Evolutionary conservation across 2,797 vertebrate species (phyloP).

Genomic region (Leptoclinus maculatus): DNA sequence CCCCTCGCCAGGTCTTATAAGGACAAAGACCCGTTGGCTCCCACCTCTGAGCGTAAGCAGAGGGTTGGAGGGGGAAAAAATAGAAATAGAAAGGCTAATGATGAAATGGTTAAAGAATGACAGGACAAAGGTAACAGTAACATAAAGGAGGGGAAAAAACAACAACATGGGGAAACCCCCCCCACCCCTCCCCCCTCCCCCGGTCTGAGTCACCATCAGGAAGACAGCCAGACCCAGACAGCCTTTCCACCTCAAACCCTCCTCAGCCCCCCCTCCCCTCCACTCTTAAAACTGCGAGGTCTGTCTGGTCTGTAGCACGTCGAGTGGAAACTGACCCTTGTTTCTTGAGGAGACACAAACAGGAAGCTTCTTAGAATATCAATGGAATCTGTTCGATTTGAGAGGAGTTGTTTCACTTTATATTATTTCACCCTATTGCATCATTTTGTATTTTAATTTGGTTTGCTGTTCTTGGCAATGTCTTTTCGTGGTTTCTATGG

Average conservation of each 20-base stretch:
- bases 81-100: constrained; percentile 22
- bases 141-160: constrained; percentile 7
- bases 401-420: constrained; percentile 15
- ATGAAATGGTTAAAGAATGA: constrained; percentile 52
- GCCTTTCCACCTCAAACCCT: constrained; percentile 47
- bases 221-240: constrained; percentile 74
- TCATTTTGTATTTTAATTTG: background rate
- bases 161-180: constrained; percentile 46
- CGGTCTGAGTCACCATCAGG: constrained; percentile 71
- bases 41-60: constrained; percentile 36
- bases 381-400: background rate
- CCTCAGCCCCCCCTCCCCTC: constrained; percentile 11
- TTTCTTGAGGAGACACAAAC: constrained; percentile 20
- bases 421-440: constrained; percentile 32
- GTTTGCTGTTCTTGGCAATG: constrained; percentile 6
- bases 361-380: background rate
- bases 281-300: constrained; percentile 45
- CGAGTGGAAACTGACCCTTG: constrained; percentile 31
- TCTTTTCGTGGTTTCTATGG: constrained; percentile 61
- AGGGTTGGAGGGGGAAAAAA: background rate
- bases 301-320: constrained; percentile 52
- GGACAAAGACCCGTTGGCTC: constrained; percentile 51
- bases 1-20: constrained; percentile 69
- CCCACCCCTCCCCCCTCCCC: background rate
- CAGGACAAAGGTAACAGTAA: constrained; percentile 38